Base-by-base conservation (phyloP, 2,888 invertebrate species). In the Vannuccia rotundouncinata region DNA sequence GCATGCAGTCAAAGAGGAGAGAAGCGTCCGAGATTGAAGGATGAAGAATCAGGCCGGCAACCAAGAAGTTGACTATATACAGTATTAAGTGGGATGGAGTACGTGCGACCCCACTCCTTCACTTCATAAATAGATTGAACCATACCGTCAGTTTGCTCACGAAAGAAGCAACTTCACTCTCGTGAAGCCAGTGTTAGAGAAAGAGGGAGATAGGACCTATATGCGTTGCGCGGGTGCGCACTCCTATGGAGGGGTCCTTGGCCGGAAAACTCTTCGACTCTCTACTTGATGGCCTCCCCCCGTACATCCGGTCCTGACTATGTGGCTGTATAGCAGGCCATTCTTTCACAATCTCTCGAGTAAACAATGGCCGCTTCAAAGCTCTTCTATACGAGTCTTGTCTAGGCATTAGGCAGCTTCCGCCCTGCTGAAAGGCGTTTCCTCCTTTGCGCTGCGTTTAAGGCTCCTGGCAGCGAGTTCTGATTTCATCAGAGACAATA, bases 401-500 rank as follows among this genome's bases (percentile, higher is more conserved):
- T 66, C 66, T 66, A 22, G 66, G 66, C 66, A 66, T 66, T 66
- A 66, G 66, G 22, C 10, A 66, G 66, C 66, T 66, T 66, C 66
- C 66, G 66, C 66, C 66, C 2, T 27, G 66, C 25, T 66, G 66
- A 66, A 66, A 66, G 66, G 66, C 66, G 25, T 66, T 13, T 66
- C 66, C 66, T 45, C 17, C n/a, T 45, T 45, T 45, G 45, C 45
- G 45, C 45, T 45, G 45, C 45, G 45, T 17, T 45, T 45, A 45
- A 45, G 45, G 45, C 45, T 45, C 66, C 66, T 66, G 66, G 66
- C 66, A 13, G 66, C 66, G 66, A 13, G 66, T 22, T 66, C 66
- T 66, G 66, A 66, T 66, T 66, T 66, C 66, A 66, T 66, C 66
- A 22, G 10, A 66, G 66, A 66, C 10, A 5, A 22, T 66, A 22